Percentiles rank a stretch among this genome's conserved stretches.
Evolutionary conservation across 2,888 invertebrate genomes (phyloP).

Genomic region (Trichogramma dendrolimi): DNA sequence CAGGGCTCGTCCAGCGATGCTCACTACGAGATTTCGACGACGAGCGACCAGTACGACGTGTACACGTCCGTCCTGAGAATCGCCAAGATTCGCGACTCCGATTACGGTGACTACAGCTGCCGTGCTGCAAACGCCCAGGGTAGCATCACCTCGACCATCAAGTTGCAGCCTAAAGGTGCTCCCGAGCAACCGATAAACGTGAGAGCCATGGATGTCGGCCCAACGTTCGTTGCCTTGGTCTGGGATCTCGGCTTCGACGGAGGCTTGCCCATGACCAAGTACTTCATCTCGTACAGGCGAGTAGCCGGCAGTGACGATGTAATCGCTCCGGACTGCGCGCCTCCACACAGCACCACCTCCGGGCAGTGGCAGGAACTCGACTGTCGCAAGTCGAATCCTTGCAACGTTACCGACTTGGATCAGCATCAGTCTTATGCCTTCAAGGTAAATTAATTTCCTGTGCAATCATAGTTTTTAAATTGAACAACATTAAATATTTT

Average conservation of each 20-base stretch:
- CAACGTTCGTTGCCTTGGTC: constrained; percentile 72
- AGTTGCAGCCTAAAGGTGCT: constrained; percentile 79
- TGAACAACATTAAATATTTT: not conserved
- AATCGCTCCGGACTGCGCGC: constrained; percentile 61
- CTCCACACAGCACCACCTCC: constrained; percentile 58
- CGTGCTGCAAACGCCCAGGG: constrained; percentile 81
- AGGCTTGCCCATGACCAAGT: constrained; percentile 79
- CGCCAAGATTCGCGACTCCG: constrained; percentile 71
- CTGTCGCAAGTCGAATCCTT: constrained; percentile 80
- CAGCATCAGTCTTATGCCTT: constrained; percentile 84
- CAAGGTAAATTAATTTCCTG: constrained; percentile 52
- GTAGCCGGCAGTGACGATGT: constrained; percentile 62
- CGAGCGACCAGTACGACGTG: constrained; percentile 77
- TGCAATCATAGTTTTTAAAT: not conserved
- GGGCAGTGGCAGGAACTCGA: constrained; percentile 78
- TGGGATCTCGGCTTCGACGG: constrained; percentile 93
- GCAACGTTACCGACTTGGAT: constrained; percentile 79
- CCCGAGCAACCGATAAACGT: constrained; percentile 79
- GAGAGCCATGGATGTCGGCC: constrained; percentile 69
- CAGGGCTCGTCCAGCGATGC: constrained; percentile 74
- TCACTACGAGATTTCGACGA: constrained; percentile 80
- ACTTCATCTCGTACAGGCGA: constrained; percentile 77
- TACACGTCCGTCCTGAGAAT: constrained; percentile 76
- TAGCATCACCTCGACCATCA: constrained; percentile 69
- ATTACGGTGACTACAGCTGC: constrained; percentile 90